Base-by-base conservation (phyloP, 2,797 vertebrate genomes). In the Xenopus petersii region DNA sequence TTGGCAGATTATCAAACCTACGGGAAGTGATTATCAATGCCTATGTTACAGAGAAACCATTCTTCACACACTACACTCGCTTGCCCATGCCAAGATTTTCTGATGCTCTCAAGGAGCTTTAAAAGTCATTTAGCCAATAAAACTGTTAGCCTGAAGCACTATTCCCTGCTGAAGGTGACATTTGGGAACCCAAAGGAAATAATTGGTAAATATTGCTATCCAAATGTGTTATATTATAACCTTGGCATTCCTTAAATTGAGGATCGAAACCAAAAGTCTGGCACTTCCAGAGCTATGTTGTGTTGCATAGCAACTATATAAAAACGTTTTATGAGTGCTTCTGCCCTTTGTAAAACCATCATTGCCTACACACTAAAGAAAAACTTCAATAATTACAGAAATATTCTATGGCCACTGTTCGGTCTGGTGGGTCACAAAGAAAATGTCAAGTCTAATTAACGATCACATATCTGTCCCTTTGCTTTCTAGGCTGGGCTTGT, bases 171-270 rank as follows among this genome's bases (percentile, higher is more conserved):
- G 17, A 33, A 67, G 48, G 24, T 67, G 49, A 67, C 49, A 33
- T 67, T 69, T 69, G 16, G 54, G 49, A 69, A 51, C 48, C 64
- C 17, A 67, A 49, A 46, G 67, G 67, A 17, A 69, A 60, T 48
- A 70, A 70, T 60, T 60, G 68, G 68, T 33, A 70, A 70, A 60
- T 60, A 60, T 70, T 48, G n/a, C 55, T 36, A 69, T 42, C 42
- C 36, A 59, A 17, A 64, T 64, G 36, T 63, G 30, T 64, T 64
- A 47, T 64, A 64, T 64, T 64, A 17, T 64, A 64, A 70, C 68
- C 67, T 58, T 58, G 67, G 67, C 54, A 69, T 69, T 69, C 67
- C 21, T 58, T 10, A n/a, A 42, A n/a, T 30, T 9, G 67, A 69
- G 26, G 30, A 24, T 42, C 21, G 51, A 42, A 69, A 69, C 65